phyloP scores from a whole-genome alignment of 2,888 invertebrate species.

The Encarsia formosa region DNA sequence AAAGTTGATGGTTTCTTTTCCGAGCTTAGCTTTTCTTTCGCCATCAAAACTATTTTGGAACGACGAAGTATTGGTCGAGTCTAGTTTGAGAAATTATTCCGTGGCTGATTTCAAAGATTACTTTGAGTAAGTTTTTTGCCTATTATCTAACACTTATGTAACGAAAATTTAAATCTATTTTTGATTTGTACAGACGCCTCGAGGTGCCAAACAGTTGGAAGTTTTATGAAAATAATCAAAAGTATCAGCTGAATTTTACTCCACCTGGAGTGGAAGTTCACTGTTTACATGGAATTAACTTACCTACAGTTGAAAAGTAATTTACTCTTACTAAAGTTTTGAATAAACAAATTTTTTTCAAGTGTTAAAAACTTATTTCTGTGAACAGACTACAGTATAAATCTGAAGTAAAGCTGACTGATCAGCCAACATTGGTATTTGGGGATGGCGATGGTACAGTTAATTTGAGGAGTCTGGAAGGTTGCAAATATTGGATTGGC shows the following conservation, averaged over 20 bases:
- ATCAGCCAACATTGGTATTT: slow-evolving; percentile 62
- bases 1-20: slow-evolving; percentile 73
- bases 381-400: too few species aligned
- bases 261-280: slow-evolving; percentile 86
- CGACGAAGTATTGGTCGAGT: slow-evolving; percentile 72
- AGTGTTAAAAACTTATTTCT: too few species aligned
- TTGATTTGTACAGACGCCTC: slow-evolving; percentile 62
- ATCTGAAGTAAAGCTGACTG: slow-evolving; percentile 62
- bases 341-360: neutral
- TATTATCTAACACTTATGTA: neutral
- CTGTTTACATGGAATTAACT: slow-evolving; percentile 73
- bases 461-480: slow-evolving; percentile 79
- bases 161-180: slow-evolving; percentile 10
- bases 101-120: slow-evolving; percentile 69
- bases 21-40: slow-evolving; percentile 93
- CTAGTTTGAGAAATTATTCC: slow-evolving; percentile 76
- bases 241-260: slow-evolving; percentile 65
- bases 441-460: slow-evolving; percentile 99
- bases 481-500: slow-evolving; percentile 73
- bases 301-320: slow-evolving; percentile 76
- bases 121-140: slow-evolving; percentile 60
- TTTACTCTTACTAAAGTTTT: slow-evolving; percentile 3
- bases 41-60: slow-evolving; percentile 88
- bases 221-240: slow-evolving; percentile 78
- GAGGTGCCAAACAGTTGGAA: slow-evolving; percentile 81